Base-by-base conservation (phyloP, 2,888 invertebrate species). In the Frankliniella intonsa region DNA sequence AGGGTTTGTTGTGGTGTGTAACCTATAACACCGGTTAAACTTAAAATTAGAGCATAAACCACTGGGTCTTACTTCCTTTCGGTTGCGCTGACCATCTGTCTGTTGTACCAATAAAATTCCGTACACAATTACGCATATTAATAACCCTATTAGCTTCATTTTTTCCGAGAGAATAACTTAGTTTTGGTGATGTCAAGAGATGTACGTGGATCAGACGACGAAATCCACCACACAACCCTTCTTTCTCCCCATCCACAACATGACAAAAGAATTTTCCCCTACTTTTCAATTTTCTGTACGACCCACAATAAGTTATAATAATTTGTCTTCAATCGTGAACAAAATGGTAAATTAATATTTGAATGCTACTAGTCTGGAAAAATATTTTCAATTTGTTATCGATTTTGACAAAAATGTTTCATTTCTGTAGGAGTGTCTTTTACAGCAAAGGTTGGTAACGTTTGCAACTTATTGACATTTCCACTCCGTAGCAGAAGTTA, bases 1-100 rank as follows among this genome's bases (percentile, higher is more conserved):
- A 22, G 11, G 11, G 19, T n/a, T n/a, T n/a, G 11, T 11, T 19
- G 22, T 69, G 8, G 22, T 14, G 55, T 55, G 55, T 69, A 19
- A 22, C 22, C 69, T 69, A 69, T n/a, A 69, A 69, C 22, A 69
- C 69, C 69, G 69, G 69, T 69, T n/a, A 69, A 69, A 22, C n/a
- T 38, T 38, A 38, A 38, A 38, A 2, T 38, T 5, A 38, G 38
- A 5, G 38, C 38, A 38, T 38, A 38, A 38, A 38, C 38, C 38
- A 38, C 38, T 19, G 19, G 19, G n/a, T 3, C 69, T 69, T 22
- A 69, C 69, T 22, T 69, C 69, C n/a, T 69, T 69, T 22, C 69
- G 69, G 22, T 22, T 69, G 3, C 69, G 69, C 22, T 69, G 69
- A n/a, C 69, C 69, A 69, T 69, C 69, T 69, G 69, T n/a, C 3